phyloP scores from a whole-genome alignment of 2,113 vertebrate genomes.

The Sinocyclocheilus maitianheensis region DNA sequence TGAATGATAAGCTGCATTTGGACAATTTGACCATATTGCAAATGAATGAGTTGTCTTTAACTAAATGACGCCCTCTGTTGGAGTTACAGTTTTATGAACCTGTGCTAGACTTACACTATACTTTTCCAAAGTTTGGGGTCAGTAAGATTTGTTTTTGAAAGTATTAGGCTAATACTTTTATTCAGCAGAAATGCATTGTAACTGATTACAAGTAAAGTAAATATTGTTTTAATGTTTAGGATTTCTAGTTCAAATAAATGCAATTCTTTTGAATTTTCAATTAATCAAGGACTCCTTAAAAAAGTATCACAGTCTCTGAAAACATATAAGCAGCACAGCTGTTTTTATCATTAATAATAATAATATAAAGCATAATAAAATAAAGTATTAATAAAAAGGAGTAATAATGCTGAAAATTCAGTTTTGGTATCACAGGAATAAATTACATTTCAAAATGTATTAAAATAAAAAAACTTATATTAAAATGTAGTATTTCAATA shows the following conservation, averaged over 20 bases:
- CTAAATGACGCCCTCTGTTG: not conserved
- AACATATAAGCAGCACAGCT: not conserved
- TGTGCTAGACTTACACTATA: not conserved
- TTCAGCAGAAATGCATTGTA: not conserved
- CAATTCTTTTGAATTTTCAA: not conserved
- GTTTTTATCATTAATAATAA: not conserved
- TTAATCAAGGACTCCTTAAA: not conserved
- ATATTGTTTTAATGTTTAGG: not conserved
- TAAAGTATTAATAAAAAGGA: too few relatives aligned
- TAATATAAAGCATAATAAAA: not conserved
- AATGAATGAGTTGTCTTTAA: not conserved
- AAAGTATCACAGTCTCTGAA: not conserved
- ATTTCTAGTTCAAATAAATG: not conserved
- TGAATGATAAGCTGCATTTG: not conserved
- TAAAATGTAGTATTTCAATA: not conserved
- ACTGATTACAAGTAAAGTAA: not conserved
- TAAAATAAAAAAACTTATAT: not conserved
- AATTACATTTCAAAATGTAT: not conserved
- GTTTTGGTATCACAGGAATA: not conserved
- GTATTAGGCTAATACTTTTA: not conserved
- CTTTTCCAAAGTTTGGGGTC: not conserved
- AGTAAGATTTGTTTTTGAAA: not conserved
- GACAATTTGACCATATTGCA: not conserved
- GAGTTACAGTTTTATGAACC: not conserved
- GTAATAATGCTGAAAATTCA: not conserved